These are phyloP conservation scores for Myoxocephalus aenaeus DNA, from an alignment of 2,797 vertebrate species.

Conservation along the genomic window DNA sequence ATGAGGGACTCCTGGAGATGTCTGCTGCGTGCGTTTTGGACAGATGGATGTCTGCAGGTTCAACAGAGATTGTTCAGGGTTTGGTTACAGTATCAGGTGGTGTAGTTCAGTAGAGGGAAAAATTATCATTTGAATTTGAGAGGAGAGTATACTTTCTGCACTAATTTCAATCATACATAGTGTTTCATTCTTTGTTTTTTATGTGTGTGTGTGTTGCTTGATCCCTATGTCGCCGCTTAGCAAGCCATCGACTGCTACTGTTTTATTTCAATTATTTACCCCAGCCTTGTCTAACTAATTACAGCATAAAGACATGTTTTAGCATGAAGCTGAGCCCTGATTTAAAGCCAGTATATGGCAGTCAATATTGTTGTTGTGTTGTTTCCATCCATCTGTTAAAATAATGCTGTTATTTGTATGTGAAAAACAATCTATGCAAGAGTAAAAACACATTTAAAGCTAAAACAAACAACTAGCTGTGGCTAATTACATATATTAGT, in stretches of 20 bases:
- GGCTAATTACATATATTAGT: background rate
- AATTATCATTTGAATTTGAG: background rate
- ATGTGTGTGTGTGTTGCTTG: background rate
- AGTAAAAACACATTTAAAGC: background rate
- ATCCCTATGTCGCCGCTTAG: background rate
- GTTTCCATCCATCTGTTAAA: background rate
- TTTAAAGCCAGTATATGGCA: slow-evolving; percentile 11
- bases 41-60: slow-evolving; percentile 59
- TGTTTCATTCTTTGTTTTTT: background rate
- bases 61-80: slow-evolving; percentile 39
- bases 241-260: background rate
- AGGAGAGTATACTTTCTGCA: background rate
- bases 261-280: slow-evolving; percentile 28
- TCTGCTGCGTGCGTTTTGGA: slow-evolving; percentile 8
- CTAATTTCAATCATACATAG: background rate
- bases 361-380: background rate
- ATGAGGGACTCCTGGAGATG: slow-evolving; percentile 23
- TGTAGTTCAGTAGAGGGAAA: slow-evolving; percentile 6
- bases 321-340: background rate
- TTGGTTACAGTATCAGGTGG: slow-evolving; percentile 14
- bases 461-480: background rate
- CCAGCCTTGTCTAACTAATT: slow-evolving; percentile 22
- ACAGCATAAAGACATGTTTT: background rate
- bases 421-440: background rate
- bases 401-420: background rate